phyloP scores from a whole-genome alignment of 2,888 invertebrate species.

The Anagyrus pseudococci region DNA sequence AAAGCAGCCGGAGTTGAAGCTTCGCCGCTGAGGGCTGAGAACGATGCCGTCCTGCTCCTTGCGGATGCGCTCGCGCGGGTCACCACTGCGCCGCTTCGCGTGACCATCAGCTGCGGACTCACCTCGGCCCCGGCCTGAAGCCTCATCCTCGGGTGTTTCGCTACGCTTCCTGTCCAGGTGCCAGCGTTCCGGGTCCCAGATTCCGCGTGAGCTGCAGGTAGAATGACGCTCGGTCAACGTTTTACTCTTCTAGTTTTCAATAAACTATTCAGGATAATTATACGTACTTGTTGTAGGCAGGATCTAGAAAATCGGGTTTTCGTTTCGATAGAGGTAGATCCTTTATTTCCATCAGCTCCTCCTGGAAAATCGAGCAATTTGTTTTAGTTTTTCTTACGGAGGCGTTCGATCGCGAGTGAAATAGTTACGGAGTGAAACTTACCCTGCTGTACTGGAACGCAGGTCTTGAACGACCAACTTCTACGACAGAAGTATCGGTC shows the following conservation, averaged over 20 bases:
- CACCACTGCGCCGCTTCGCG: slow-evolving; percentile 50
- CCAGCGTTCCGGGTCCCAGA: slow-evolving; percentile 67
- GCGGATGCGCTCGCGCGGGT: slow-evolving; percentile 78
- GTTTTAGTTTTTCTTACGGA: slow-evolving; percentile 4
- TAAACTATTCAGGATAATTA: background rate
- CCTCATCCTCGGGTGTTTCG: slow-evolving; percentile 70
- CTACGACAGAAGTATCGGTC: slow-evolving; percentile 59
- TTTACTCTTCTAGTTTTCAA: slow-evolving; percentile 7
- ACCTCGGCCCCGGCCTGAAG: slow-evolving; percentile 61
- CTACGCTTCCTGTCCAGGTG: slow-evolving; percentile 66
- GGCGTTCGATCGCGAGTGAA: slow-evolving; percentile 15
- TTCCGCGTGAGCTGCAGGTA: slow-evolving; percentile 57
- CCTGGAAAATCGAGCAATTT: slow-evolving; percentile 64
- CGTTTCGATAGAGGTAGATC: slow-evolving; percentile 73
- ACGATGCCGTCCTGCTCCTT: slow-evolving; percentile 86
- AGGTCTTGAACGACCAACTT: slow-evolving; percentile 59
- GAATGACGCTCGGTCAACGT: background rate
- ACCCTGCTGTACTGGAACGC: slow-evolving; percentile 61
- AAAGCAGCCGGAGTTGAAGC: slow-evolving; percentile 87
- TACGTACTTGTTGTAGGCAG: slow-evolving; percentile 66
- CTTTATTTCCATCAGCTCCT: slow-evolving; percentile 76
- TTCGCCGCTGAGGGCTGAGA: slow-evolving; percentile 83
- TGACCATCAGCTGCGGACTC: slow-evolving; percentile 41
- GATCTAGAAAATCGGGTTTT: slow-evolving; percentile 74
- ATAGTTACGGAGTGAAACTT: slow-evolving; percentile 26